Conservation (phyloP, 2,797 vertebrate genomes). For the Carcharodon carcharias region DNA sequence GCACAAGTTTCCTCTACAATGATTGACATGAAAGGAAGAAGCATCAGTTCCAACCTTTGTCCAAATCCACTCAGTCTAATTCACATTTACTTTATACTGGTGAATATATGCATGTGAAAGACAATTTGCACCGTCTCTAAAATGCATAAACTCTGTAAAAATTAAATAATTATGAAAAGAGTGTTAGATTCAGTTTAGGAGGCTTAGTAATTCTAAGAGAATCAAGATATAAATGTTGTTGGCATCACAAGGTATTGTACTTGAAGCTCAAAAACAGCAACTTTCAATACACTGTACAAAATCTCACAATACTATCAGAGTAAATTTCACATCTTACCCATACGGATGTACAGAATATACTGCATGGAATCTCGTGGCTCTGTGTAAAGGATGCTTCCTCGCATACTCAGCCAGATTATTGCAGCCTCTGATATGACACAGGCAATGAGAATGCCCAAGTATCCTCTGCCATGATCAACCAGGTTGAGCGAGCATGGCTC, state of each 20-base stretch:
- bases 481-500: slow-evolving; percentile 89
- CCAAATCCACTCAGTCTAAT: neutral
- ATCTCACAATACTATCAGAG: neutral
- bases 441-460: slow-evolving; percentile 93
- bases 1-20: neutral
- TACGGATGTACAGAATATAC: slow-evolving; percentile 94
- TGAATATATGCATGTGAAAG: neutral
- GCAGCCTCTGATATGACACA: slow-evolving; percentile 96
- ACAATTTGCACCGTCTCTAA: neutral
- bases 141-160: neutral
- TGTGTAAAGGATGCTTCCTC: slow-evolving; percentile 95
- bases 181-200: neutral
- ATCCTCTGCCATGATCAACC: slow-evolving; percentile 94
- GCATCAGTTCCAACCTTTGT: neutral
- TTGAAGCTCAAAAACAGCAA: neutral
- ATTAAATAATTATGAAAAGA: neutral
- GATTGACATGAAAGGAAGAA: neutral
- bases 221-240: neutral
- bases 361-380: slow-evolving; percentile 96
- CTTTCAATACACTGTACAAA: neutral
- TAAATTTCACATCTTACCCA: slow-evolving; percentile 66
- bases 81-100: neutral
- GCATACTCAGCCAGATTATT: slow-evolving; percentile 99
- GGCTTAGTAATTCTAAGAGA: neutral
- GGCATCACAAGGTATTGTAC: neutral